Percentiles rank a stretch among this genome's conserved stretches.
These are phyloP conservation scores for Papilio protenor DNA, from an alignment of 2,888 invertebrate genomes.

Conservation along the genomic window DNA sequence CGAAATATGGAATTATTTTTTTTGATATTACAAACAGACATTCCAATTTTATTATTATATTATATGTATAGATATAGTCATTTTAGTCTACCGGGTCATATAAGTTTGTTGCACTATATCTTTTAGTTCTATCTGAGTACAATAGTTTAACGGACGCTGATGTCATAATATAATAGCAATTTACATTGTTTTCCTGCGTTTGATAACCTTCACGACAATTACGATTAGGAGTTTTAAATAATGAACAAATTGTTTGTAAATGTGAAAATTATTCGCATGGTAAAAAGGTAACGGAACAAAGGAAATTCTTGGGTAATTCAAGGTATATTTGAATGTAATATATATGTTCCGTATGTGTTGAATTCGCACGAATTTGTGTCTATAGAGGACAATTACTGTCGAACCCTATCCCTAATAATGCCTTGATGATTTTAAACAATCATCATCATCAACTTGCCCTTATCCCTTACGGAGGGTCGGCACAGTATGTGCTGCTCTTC, in stretches of 20 bases:
- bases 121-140: slow-evolving; percentile 10
- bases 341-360: slow-evolving; percentile 1
- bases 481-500: too few species aligned
- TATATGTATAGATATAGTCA: too few species aligned
- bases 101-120: too few species aligned
- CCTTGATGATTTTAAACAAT: too few species aligned
- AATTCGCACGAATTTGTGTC: neutral
- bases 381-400: neutral
- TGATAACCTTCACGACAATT: slow-evolving; percentile 23
- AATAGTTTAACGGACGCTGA: slow-evolving; percentile 21
- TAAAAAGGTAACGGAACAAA: slow-evolving; percentile 13
- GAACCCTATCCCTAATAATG: neutral
- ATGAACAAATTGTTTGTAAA: slow-evolving; percentile 7
- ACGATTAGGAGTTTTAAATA: slow-evolving; percentile 14
- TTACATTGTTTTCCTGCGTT: slow-evolving; percentile 18
- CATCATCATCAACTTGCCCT: too few species aligned
- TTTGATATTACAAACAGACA: too few species aligned
- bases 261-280: slow-evolving; percentile 15
- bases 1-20: too few species aligned
- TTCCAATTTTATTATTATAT: too few species aligned
- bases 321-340: neutral
- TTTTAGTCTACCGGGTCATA: too few species aligned
- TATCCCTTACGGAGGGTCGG: too few species aligned
- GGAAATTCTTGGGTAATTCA: slow-evolving; percentile 12
- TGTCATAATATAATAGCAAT: slow-evolving; percentile 31